These are phyloP conservation scores for Cataglyphis altisquamis DNA, from an alignment of 2,888 invertebrate genomes.

Conservation along the genomic window DNA sequence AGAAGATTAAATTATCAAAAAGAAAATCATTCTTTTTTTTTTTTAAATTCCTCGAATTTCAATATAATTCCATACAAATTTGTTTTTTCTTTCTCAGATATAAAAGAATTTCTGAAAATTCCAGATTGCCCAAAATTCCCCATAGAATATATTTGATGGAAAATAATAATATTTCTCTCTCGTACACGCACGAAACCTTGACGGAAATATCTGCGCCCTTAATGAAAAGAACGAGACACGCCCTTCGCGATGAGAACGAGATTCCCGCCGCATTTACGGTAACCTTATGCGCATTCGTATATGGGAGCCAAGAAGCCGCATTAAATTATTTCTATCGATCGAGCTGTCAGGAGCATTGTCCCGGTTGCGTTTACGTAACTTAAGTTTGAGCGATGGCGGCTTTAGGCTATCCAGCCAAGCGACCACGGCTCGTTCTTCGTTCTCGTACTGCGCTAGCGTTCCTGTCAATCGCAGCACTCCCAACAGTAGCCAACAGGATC, in stretches of 20 bases:
- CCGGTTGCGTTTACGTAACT: conserved; percentile 78
- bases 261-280: conserved; percentile 49
- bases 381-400: conserved; percentile 75
- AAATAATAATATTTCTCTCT: conserved; percentile 8
- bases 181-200: background rate
- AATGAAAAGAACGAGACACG: conserved; percentile 42
- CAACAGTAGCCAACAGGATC: conserved; percentile 55
- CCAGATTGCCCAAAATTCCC: background rate
- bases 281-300: conserved; percentile 43
- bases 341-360: conserved; percentile 75
- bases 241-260: conserved; percentile 34
- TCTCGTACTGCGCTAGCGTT: conserved; percentile 55
- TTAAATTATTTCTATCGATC: conserved; percentile 79
- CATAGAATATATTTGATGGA: conserved; percentile 3
- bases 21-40: no score
- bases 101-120: no score
- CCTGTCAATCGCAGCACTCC: conserved; percentile 75
- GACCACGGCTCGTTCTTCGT: conserved; percentile 55
- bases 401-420: conserved; percentile 58
- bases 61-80: no score
- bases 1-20: no score
- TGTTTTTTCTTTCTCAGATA: no score
- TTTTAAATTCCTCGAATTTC: no score
- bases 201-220: background rate
- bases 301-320: conserved; percentile 59